Evolutionary conservation across 2,113 vertebrate species (phyloP).

Genomic region (Tretioscincus oriximinensis): DNA sequence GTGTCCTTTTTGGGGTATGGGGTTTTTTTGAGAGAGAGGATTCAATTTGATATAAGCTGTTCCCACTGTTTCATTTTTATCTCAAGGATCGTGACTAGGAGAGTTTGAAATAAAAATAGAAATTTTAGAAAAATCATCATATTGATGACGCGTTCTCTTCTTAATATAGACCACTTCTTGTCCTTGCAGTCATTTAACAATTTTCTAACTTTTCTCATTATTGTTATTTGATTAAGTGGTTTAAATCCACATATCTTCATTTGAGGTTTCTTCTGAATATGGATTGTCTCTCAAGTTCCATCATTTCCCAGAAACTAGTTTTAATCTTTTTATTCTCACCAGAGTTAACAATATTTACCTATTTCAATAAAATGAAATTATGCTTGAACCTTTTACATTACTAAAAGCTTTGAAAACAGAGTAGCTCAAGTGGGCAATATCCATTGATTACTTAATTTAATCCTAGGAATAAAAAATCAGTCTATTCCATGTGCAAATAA

Average conservation of each 20-base stretch:
- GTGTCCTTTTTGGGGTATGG: too few species aligned
- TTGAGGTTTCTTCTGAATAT: conserved; percentile 30
- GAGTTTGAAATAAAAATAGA: too few species aligned
- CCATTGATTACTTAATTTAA: conserved; percentile 31
- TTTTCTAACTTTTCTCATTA: too few species aligned
- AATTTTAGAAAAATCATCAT: too few species aligned
- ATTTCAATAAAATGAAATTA: conserved; percentile 23
- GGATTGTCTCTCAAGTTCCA: conserved; percentile 30
- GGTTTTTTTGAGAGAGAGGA: too few species aligned
- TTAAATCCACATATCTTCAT: not conserved
- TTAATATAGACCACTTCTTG: too few species aligned
- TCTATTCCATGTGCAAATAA: conserved; percentile 31
- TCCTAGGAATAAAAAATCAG: conserved; percentile 31
- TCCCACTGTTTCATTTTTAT: too few species aligned
- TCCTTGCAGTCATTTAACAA: too few species aligned
- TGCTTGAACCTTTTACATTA: not conserved
- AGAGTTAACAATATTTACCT: conserved; percentile 23
- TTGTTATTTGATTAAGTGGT: conserved; percentile 44
- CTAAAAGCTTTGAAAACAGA: conserved; percentile 20
- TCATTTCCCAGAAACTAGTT: conserved; percentile 13
- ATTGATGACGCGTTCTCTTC: too few species aligned
- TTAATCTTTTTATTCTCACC: not conserved
- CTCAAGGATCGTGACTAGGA: too few species aligned
- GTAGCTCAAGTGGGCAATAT: conserved; percentile 24
- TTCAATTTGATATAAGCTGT: too few species aligned